These are phyloP conservation scores for Trissoscelio sp. DNA, from an alignment of 2,888 invertebrate genomes.

Conservation along the genomic window DNA sequence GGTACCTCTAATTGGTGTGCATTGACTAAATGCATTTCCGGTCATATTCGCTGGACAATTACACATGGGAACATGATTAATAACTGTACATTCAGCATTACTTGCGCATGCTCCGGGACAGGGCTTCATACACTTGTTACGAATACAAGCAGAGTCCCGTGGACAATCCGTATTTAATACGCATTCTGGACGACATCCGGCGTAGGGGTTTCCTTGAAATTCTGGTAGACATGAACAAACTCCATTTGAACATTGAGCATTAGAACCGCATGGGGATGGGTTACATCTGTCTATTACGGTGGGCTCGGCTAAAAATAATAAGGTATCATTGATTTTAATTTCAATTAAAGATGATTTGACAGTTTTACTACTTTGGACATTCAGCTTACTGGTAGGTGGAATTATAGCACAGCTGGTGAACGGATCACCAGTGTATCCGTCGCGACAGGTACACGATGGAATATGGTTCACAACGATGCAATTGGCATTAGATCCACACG, in stretches of 20 bases:
- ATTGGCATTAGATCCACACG: constrained; percentile 83
- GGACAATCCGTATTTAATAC: constrained; percentile 90
- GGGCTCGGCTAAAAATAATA: constrained; percentile 42
- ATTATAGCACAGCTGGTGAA: constrained; percentile 82
- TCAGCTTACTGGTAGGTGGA: constrained; percentile 45
- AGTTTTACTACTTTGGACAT: neutral
- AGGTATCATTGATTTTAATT: neutral
- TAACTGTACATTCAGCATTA: constrained; percentile 88
- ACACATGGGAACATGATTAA: constrained; percentile 90
- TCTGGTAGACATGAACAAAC: constrained; percentile 87
- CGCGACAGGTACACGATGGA: constrained; percentile 85
- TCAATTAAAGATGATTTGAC: too few relatives aligned
- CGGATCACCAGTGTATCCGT: constrained; percentile 86
- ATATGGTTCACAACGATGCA: constrained; percentile 84
- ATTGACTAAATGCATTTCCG: constrained; percentile 85
- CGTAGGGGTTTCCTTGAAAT: constrained; percentile 86
- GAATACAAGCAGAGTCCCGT: constrained; percentile 89
- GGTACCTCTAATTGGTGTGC: constrained; percentile 64
- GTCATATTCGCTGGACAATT: constrained; percentile 87
- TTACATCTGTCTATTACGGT: constrained; percentile 74
- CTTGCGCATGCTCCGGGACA: constrained; percentile 89
- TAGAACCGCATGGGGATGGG: constrained; percentile 90
- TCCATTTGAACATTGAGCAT: constrained; percentile 86
- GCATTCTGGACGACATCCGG: constrained; percentile 86
- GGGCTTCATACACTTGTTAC: constrained; percentile 90